phyloP scores from a whole-genome alignment of 2,113 vertebrate species.

The Dryoscopus gambensis region DNA sequence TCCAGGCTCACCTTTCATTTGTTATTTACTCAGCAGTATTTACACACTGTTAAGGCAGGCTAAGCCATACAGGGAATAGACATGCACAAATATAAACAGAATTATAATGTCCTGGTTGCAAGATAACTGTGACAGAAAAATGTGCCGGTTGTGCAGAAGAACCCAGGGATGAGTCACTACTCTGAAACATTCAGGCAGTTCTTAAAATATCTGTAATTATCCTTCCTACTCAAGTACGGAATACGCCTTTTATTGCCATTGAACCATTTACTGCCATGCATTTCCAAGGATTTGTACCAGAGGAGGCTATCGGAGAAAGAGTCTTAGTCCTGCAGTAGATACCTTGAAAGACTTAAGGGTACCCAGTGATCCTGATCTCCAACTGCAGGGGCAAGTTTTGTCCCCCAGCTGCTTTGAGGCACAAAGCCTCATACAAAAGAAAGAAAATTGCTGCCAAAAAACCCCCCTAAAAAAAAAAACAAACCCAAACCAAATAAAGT shows the following conservation, averaged over 20 bases:
- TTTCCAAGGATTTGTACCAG: neutral
- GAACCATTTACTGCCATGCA: neutral
- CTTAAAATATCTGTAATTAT: constrained; percentile 30
- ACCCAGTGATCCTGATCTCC: neutral
- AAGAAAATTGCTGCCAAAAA: neutral
- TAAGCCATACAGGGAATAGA: neutral
- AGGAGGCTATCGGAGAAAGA: neutral
- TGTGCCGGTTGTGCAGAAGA: neutral
- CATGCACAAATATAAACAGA: neutral
- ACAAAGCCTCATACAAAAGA: neutral
- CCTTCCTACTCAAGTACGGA: neutral
- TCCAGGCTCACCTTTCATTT: constrained; percentile 41
- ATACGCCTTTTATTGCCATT: neutral
- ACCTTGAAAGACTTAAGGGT: neutral
- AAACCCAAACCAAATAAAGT: neutral
- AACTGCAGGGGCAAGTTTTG: neutral
- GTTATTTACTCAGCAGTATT: constrained; percentile 50
- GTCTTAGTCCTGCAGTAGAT: neutral
- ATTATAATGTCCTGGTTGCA: neutral
- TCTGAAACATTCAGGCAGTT: neutral
- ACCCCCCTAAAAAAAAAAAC: neutral
- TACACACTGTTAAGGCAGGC: constrained; percentile 13
- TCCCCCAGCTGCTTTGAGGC: neutral
- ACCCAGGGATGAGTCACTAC: neutral
- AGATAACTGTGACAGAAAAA: neutral